Base-by-base conservation (phyloP, 2,113 vertebrate genomes). In the Struthidea cinerea region DNA sequence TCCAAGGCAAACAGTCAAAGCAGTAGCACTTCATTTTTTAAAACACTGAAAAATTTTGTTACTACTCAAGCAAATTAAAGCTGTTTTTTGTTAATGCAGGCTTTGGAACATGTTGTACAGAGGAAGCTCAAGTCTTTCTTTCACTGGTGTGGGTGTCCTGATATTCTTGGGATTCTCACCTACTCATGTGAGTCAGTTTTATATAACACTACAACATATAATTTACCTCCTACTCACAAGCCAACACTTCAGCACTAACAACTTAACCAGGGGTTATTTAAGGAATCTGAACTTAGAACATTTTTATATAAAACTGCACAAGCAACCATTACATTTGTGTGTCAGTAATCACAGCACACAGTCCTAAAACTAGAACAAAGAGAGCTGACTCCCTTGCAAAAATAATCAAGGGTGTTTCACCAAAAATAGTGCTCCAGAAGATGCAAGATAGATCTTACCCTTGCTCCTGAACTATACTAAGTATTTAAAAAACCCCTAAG, bases 121-220 rank as follows among this genome's bases (percentile, higher is more conserved):
- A 97, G 97, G 96, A 98, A 97, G 79, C 63, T 91, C 21, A 35
- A 94, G 93, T 95, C 94, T 42, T 96, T 92, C 90, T 93, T 95
- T 96, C 84, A 65, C 94, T 93, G 89, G 90, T 96, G 97, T 98
- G 94, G 97, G 97, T 96, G 96, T 97, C 90, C 93, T 97, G 98
- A 96, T 98, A 98, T 98, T 98, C 97, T 97, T 96, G 92, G 96
- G 97, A 96, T 98, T 97, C 97, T 98, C 96, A 97, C 98, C 98
- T 97, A 98, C 98, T 97, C 95, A 96, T 94, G 95, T 98, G 98
- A 98, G 97, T 98, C 98, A 98, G 97, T 97, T 98, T 98, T 98
- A 98, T 96, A 97, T 98, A 98, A 98, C 57, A 86, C 91, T 97
- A 94, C 95, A 98, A 97, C 90, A 95, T 97, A 97, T 97, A 98